Evolutionary conservation across 1,140 invertebrate genomes (phyloP).

Genomic region (Lithobius niger): DNA sequence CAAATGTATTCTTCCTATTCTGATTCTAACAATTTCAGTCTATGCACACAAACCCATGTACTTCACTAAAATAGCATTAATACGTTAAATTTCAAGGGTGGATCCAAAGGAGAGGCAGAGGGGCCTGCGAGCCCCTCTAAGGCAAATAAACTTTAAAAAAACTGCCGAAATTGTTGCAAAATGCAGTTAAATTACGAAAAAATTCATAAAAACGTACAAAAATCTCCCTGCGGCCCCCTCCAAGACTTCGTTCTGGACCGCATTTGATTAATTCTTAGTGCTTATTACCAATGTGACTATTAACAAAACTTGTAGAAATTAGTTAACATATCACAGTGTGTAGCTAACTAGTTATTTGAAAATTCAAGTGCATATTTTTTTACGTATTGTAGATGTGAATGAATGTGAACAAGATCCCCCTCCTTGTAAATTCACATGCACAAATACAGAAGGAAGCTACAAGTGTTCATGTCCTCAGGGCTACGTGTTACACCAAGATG

Average conservation of each 20-base stretch:
- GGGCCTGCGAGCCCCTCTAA: no score
- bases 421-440: constrained; percentile 59
- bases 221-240: neutral
- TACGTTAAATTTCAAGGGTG: no score
- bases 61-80: no score
- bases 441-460: constrained; percentile 63
- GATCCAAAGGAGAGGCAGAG: no score
- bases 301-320: neutral
- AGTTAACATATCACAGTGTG: neutral
- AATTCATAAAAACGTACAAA: no score
- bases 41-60: no score
- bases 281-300: neutral
- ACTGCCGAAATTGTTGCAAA: no score
- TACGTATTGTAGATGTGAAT: constrained; percentile 45
- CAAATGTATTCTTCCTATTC: no score
- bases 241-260: neutral
- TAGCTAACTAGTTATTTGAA: neutral
- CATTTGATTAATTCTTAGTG: neutral
- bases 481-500: constrained; percentile 58
- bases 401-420: constrained; percentile 48
- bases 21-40: no score
- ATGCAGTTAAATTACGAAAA: no score
- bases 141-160: no score
- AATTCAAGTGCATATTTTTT: neutral
- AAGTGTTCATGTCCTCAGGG: constrained; percentile 56